phyloP scores from a whole-genome alignment of 2,888 invertebrate species.

The Trichogramma dendrolimi region DNA sequence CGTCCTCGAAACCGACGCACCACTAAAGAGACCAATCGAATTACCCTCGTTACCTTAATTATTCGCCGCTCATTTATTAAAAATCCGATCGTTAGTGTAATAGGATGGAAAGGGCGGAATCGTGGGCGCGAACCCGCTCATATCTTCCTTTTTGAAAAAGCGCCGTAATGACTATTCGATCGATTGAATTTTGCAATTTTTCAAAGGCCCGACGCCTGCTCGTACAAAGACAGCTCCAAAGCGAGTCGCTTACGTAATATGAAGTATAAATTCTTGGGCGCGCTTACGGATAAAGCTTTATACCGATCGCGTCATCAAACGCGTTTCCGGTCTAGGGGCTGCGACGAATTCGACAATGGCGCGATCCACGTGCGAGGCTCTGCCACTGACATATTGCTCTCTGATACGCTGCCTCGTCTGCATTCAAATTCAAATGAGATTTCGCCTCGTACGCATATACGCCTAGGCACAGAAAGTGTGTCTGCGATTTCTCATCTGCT shows the following conservation, averaged over 20 bases:
- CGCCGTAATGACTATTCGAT: not conserved
- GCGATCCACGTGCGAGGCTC: slow-evolving; percentile 38
- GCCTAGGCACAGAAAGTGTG: slow-evolving; percentile 35
- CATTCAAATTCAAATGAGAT: slow-evolving; percentile 52
- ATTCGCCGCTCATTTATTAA: not conserved
- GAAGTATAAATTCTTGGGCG: not conserved
- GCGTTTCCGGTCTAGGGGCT: slow-evolving; percentile 37
- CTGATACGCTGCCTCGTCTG: slow-evolving; percentile 33
- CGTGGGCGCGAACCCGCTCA: too few species aligned
- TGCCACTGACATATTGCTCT: slow-evolving; percentile 47
- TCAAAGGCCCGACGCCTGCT: not conserved
- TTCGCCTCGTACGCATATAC: slow-evolving; percentile 41
- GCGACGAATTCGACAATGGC: slow-evolving; percentile 19
- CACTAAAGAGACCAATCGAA: slow-evolving; percentile 5
- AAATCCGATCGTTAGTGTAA: too few species aligned
- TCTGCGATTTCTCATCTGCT: slow-evolving; percentile 22
- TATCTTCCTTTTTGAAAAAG: not conserved
- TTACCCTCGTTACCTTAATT: slow-evolving; percentile 17
- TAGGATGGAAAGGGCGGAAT: too few species aligned
- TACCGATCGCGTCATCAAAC: slow-evolving; percentile 2
- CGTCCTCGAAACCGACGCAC: not conserved
- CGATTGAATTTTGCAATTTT: not conserved
- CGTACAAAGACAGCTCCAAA: slow-evolving; percentile 2
- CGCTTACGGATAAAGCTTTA: too few species aligned
- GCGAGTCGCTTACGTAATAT: not conserved